Evolutionary conservation across 2,113 vertebrate species (phyloP).

Genomic region (Pithys albifrons): DNA sequence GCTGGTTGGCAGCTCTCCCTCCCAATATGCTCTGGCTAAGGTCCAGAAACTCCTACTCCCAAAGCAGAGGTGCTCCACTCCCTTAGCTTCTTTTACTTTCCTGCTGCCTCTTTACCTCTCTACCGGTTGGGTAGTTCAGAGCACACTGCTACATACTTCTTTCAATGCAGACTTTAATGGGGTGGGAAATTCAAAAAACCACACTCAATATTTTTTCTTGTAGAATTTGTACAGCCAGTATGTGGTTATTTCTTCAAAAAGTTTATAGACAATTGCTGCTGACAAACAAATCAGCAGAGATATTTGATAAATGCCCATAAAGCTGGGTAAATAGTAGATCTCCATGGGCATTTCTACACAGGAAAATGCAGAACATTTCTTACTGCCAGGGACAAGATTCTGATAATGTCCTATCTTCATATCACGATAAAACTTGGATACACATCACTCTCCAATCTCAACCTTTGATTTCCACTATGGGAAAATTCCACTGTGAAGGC

Average conservation of each 20-base stretch:
- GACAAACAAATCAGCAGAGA: background rate
- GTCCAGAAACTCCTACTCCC: background rate
- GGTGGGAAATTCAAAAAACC: fast-evolving
- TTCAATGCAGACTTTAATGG: background rate
- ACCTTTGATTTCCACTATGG: background rate
- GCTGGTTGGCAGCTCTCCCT: background rate
- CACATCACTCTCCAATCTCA: background rate
- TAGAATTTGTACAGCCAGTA: background rate
- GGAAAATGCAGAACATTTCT: background rate
- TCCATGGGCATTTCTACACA: background rate
- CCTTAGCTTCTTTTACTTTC: background rate
- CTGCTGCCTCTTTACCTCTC: background rate
- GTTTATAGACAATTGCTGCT: background rate
- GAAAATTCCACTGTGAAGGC: background rate
- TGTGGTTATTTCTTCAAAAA: background rate
- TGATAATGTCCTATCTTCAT: background rate
- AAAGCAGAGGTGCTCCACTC: background rate
- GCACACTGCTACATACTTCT: background rate
- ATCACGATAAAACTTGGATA: background rate
- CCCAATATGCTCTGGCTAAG: background rate
- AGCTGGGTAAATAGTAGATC: background rate
- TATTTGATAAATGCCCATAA: background rate
- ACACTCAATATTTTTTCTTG: fast-evolving
- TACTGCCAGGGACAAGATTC: background rate
- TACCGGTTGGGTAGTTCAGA: background rate